A percentile compares a stretch with the other conserved stretches of the same genome.
Conservation (phyloP, 2,113 vertebrate genomes). For the Ceuthmochares aereus region DNA sequence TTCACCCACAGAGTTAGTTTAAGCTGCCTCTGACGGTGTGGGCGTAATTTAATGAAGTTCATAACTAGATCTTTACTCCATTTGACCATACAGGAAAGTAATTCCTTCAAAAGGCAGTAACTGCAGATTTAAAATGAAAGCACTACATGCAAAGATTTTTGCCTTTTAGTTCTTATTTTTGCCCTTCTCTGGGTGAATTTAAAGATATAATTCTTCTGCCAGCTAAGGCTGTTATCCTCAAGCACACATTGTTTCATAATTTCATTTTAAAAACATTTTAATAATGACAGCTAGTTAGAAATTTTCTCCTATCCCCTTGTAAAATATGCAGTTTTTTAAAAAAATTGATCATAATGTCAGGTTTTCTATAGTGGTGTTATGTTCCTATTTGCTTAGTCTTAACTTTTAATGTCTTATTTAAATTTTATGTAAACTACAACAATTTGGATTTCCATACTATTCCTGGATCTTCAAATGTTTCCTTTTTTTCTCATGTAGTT, state of each 20-base stretch:
- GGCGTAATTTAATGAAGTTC: neutral
- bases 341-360: neutral
- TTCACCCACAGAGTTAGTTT: slow-evolving; percentile 5
- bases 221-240: neutral
- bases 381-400: neutral
- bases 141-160: neutral
- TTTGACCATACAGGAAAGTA: neutral
- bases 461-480: neutral
- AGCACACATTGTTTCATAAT: neutral
- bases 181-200: neutral
- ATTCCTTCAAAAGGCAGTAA: neutral
- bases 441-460: neutral
- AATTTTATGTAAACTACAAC: neutral
- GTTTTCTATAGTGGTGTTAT: neutral
- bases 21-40: neutral
- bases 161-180: neutral
- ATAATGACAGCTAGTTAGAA: neutral
- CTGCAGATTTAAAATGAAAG: neutral
- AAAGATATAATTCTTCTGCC: neutral
- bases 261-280: neutral
- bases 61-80: neutral
- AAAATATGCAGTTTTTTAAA: neutral
- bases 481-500: neutral
- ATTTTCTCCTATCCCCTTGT: neutral
- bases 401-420: neutral